These are phyloP conservation scores for Dioctria rufipes DNA, from an alignment of 2,888 invertebrate species.

Conservation along the genomic window DNA sequence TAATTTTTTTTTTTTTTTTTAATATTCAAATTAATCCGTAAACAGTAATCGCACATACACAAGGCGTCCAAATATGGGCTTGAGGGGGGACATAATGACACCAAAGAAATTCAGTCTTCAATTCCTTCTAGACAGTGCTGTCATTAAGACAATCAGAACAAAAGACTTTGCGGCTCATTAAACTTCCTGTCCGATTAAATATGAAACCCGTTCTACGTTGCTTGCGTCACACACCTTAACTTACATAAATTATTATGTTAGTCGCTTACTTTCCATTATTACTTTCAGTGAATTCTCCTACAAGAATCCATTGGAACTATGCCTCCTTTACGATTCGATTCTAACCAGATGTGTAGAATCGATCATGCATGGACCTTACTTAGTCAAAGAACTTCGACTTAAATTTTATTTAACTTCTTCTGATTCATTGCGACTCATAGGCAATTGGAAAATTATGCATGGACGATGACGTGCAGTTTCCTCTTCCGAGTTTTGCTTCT, in stretches of 20 bases:
- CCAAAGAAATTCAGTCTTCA: not conserved
- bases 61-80: not conserved
- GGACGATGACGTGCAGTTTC: slow-evolving; percentile 15
- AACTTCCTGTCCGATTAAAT: slow-evolving; percentile 27
- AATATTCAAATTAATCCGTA: not conserved
- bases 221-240: not conserved
- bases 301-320: not conserved
- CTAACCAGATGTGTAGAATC: slow-evolving; percentile 32
- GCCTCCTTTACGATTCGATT: slow-evolving; percentile 17
- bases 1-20: too few species aligned
- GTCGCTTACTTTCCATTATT: slow-evolving; percentile 33
- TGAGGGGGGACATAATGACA: not conserved
- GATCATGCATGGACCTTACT: slow-evolving; percentile 12
- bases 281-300: slow-evolving; percentile 22
- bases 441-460: slow-evolving; percentile 47
- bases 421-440: slow-evolving; percentile 26
- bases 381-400: not conserved
- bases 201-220: not conserved
- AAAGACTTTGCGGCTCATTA: slow-evolving; percentile 48
- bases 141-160: slow-evolving; percentile 24
- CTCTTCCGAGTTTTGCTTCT: slow-evolving; percentile 40
- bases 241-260: not conserved
- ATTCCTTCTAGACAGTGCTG: slow-evolving; percentile 2
- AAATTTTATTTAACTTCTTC: slow-evolving; percentile 27
- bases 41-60: not conserved